Conservation (phyloP, 2,113 vertebrate species). For the Cynoglossus semilaevis region DNA sequence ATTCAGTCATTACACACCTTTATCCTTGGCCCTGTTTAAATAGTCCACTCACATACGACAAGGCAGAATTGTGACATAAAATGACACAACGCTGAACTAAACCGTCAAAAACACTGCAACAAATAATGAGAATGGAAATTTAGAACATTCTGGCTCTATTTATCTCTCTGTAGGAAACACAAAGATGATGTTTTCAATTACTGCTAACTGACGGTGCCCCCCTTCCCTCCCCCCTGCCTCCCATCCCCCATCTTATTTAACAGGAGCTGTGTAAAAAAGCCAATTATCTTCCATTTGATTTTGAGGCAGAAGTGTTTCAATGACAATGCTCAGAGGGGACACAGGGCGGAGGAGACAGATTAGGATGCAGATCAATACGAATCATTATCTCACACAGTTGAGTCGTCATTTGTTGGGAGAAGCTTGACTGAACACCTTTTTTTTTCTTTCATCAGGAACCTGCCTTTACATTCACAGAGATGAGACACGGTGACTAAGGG, state of each 20-base stretch:
- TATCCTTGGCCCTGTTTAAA: too few species aligned
- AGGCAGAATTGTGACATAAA: too few species aligned
- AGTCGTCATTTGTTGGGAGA: slow-evolving; percentile 38
- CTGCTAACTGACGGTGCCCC: slow-evolving; percentile 32
- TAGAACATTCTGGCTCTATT: slow-evolving; percentile 32
- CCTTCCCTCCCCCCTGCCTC: not conserved
- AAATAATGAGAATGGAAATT: slow-evolving; percentile 38
- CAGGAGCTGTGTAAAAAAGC: slow-evolving; percentile 50
- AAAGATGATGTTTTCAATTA: slow-evolving; percentile 49
- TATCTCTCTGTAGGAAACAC: not conserved
- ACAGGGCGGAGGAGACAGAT: slow-evolving; percentile 17
- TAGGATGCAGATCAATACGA: slow-evolving; percentile 51
- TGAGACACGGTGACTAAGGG: not conserved
- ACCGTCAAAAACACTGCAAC: not conserved
- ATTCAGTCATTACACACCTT: too few species aligned
- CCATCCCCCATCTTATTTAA: slow-evolving; percentile 19
- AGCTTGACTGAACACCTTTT: slow-evolving; percentile 15
- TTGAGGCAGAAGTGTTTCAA: slow-evolving; percentile 43
- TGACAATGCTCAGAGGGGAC: slow-evolving; percentile 16
- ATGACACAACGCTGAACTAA: too few species aligned
- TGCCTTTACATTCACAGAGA: slow-evolving; percentile 15
- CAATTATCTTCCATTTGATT: slow-evolving; percentile 56
- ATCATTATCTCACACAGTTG: slow-evolving; percentile 24
- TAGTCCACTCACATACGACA: too few species aligned
- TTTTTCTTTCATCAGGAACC: not conserved